Percentiles rank a stretch among this genome's conserved stretches.
These are phyloP conservation scores for Drosophila barbarae DNA, from an alignment of 2,888 invertebrate species.

Conservation along the genomic window DNA sequence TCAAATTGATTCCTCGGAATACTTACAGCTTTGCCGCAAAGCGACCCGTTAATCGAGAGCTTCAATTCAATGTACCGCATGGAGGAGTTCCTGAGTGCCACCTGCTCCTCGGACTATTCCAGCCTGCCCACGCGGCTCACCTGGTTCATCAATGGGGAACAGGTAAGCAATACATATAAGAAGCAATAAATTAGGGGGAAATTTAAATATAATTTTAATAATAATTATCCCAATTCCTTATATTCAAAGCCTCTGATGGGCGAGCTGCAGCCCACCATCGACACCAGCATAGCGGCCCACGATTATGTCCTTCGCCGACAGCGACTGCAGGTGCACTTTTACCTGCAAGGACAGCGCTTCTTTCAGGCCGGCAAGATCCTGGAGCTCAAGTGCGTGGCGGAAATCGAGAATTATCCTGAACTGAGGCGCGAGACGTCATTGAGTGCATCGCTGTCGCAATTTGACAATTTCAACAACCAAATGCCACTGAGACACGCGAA, in stretches of 20 bases:
- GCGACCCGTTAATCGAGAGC: conserved; percentile 79
- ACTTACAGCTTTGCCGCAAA: conserved; percentile 77
- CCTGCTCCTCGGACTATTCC: conserved; percentile 79
- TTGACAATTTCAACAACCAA: conserved; percentile 79
- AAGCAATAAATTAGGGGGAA: not conserved
- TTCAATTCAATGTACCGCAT: conserved; percentile 78
- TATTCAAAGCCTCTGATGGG: conserved; percentile 74
- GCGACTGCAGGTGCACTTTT: conserved; percentile 78
- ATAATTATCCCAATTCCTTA: not conserved
- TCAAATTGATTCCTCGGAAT: not conserved
- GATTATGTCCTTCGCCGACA: conserved; percentile 78
- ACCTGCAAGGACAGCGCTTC: conserved; percentile 78
- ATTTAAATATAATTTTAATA: not conserved
- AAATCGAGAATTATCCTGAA: conserved; percentile 79
- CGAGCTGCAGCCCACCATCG: conserved; percentile 77
- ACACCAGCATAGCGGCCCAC: conserved; percentile 77
- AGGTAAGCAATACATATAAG: conserved; percentile 65
- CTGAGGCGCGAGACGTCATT: conserved; percentile 76
- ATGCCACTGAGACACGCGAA: conserved; percentile 76
- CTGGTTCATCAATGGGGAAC: conserved; percentile 80
- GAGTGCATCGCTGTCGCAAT: conserved; percentile 75
- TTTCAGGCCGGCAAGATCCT: conserved; percentile 74
- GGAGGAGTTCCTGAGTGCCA: conserved; percentile 79
- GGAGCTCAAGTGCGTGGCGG: conserved; percentile 79
- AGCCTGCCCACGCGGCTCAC: conserved; percentile 78